Conservation (phyloP, 2,888 invertebrate genomes). For the Chloroclysta siterata region DNA sequence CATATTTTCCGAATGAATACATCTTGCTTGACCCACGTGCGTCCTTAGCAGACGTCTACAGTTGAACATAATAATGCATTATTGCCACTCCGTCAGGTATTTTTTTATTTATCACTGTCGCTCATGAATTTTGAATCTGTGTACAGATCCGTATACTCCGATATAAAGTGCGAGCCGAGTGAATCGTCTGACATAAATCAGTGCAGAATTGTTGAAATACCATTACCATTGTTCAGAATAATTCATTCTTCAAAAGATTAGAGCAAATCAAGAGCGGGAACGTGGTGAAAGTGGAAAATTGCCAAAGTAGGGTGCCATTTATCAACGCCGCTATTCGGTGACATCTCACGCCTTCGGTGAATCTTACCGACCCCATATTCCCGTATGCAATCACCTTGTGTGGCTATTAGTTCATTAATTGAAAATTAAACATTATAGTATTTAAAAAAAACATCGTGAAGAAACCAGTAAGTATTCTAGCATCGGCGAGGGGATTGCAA, state of each 20-base stretch:
- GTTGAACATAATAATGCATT: background rate
- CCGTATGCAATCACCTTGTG: background rate
- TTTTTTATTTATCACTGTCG: constrained; percentile 16
- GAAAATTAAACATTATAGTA: too few relatives aligned
- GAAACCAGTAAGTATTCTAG: too few relatives aligned
- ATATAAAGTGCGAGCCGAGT: constrained; percentile 5
- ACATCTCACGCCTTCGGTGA: constrained; percentile 62
- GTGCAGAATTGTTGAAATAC: constrained; percentile 16
- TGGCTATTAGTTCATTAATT: background rate
- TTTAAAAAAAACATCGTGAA: too few relatives aligned
- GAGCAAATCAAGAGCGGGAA: constrained; percentile 54
- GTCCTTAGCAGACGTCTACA: too few relatives aligned
- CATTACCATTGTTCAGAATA: constrained; percentile 36
- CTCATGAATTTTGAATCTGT: constrained; percentile 4
- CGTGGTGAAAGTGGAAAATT: constrained; percentile 67
- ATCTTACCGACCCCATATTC: constrained; percentile 41
- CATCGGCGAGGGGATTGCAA: too few relatives aligned
- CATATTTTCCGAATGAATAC: too few relatives aligned
- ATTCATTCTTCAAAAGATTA: constrained; percentile 57
- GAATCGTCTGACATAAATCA: constrained; percentile 22
- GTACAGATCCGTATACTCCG: background rate
- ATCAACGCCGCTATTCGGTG: constrained; percentile 64
- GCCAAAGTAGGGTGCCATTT: constrained; percentile 67
- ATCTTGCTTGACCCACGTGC: too few relatives aligned
- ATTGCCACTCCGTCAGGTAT: constrained; percentile 14